phyloP scores from a whole-genome alignment of 2,888 invertebrate genomes.

The Osmoderma eremita region DNA sequence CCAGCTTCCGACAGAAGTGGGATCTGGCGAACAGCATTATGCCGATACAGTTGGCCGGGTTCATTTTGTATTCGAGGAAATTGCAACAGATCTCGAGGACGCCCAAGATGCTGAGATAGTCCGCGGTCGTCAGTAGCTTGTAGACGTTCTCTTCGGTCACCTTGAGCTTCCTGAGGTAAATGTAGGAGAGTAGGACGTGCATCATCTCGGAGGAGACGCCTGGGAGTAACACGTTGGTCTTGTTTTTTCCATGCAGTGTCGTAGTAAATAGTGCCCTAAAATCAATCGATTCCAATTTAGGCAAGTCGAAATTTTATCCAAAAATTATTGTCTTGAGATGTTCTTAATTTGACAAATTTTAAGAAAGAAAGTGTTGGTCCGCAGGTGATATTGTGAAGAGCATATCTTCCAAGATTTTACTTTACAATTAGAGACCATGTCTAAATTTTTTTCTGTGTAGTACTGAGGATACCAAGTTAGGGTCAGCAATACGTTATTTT shows the following conservation, averaged over 20 bases:
- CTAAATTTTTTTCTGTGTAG: too few species aligned
- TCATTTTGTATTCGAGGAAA: slow-evolving; percentile 75
- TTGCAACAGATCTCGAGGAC: slow-evolving; percentile 84
- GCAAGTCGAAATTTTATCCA: too few species aligned
- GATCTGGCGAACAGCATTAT: slow-evolving; percentile 81
- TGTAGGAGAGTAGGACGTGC: slow-evolving; percentile 82
- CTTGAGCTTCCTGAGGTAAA: slow-evolving; percentile 82
- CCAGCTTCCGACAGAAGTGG: slow-evolving; percentile 78
- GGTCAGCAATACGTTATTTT: too few species aligned
- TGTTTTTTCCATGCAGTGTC: slow-evolving; percentile 75
- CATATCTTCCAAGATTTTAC: too few species aligned
- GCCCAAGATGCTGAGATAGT: slow-evolving; percentile 87
- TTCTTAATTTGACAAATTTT: too few species aligned
- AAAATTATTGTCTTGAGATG: too few species aligned
- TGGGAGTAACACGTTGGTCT: slow-evolving; percentile 75
- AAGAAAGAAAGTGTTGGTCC: too few species aligned
- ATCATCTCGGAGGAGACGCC: slow-evolving; percentile 83
- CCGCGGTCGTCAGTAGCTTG: slow-evolving; percentile 83
- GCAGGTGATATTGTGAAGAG: too few species aligned
- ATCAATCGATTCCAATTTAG: too few species aligned
- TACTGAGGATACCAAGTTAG: too few species aligned
- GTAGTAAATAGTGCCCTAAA: slow-evolving; percentile 84
- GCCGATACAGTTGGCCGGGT: slow-evolving; percentile 83
- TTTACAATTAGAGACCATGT: too few species aligned
- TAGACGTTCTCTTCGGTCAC: slow-evolving; percentile 83